Evolutionary conservation across 2,797 vertebrate species (phyloP), one percentile per base, ranked within the genome.

Genomic region (Danionella dracula): DNA sequence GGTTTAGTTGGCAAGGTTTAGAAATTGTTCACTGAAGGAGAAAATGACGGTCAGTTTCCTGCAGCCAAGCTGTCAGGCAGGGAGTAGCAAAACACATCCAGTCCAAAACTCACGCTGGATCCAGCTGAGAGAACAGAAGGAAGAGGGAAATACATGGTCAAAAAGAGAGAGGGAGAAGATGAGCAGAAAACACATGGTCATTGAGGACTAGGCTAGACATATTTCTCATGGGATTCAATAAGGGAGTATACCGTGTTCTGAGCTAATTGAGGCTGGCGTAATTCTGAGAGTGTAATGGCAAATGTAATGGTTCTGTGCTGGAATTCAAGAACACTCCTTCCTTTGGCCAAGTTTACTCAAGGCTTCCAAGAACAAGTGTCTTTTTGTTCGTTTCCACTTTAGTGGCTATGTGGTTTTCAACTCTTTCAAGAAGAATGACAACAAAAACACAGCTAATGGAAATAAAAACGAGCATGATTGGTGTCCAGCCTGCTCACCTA

Each of bases 11-110:
- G 40, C 61, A 40, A 46, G 71, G 57, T 42, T 78, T 42, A 58
- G 64, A 76, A 76, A 79, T 76, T 77, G 75, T 77, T 84, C 76
- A 76, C 76, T 48, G 49, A 5, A 68, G 76, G 59, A 56, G 71
- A 74, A 68, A 86, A 82, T 81, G 73, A 75, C 54, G 66, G 75
- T 73, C 71, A 80, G 69, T 77, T 80, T 67, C 66, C 62, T 21
- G 38, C 67, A 78, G 75, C 77, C 80, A 79, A 76, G 50, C 57
- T 21, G 70, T 62, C 60, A 46, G 49, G 48, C 59, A 37, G 57
- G 68, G 38, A 58, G 53, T 31, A 4, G 66, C 74, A 61, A 68
- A 66, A 66, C 51, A 66, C 51, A 55, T 50, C 51, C 51, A 48
- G 20, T 31, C 50, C 63, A 66, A 15, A 10, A 20, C 63, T 66